phyloP scores from a whole-genome alignment of 2,888 invertebrate genomes.

The Catonia carolina region DNA sequence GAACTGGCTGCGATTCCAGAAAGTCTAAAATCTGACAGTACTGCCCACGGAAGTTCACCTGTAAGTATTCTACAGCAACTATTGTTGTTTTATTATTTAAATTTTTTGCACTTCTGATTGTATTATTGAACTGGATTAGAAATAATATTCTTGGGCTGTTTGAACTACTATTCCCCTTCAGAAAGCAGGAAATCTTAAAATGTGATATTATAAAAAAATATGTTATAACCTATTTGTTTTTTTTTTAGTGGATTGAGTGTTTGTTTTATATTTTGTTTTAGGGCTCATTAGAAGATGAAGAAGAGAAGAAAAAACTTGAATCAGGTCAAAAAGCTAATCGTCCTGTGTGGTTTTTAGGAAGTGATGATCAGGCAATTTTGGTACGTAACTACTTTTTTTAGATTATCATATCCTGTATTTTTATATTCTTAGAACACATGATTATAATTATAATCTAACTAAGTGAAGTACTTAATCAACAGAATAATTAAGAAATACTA shows the following conservation, averaged over 20 bases:
- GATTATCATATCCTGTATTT: neutral
- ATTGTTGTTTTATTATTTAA: too few species aligned
- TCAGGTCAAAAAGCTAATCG: slow-evolving; percentile 41
- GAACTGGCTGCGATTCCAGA: slow-evolving; percentile 86
- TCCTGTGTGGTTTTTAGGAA: slow-evolving; percentile 53
- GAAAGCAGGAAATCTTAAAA: too few species aligned
- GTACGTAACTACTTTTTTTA: slow-evolving; percentile 32
- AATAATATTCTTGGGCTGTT: too few species aligned
- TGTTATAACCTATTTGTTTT: too few species aligned
- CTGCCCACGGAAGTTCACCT: slow-evolving; percentile 67
- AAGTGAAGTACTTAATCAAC: too few species aligned
- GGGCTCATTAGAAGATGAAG: slow-evolving; percentile 55
- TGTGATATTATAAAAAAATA: too few species aligned
- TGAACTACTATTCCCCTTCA: too few species aligned
- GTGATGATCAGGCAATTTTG: slow-evolving; percentile 48
- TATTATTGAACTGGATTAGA: too few species aligned
- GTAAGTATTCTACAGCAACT: slow-evolving; percentile 41
- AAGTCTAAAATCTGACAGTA: slow-evolving; percentile 75
- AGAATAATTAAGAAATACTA: too few species aligned
- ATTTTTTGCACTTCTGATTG: neutral
- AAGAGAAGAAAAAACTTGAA: slow-evolving; percentile 41
- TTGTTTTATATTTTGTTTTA: too few species aligned
- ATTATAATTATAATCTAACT: too few species aligned
- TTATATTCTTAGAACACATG: neutral
- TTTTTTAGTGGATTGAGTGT: too few species aligned